These are phyloP conservation scores for Amblyopsis hoosieri DNA, from an alignment of 2,797 vertebrate species.

Conservation along the genomic window DNA sequence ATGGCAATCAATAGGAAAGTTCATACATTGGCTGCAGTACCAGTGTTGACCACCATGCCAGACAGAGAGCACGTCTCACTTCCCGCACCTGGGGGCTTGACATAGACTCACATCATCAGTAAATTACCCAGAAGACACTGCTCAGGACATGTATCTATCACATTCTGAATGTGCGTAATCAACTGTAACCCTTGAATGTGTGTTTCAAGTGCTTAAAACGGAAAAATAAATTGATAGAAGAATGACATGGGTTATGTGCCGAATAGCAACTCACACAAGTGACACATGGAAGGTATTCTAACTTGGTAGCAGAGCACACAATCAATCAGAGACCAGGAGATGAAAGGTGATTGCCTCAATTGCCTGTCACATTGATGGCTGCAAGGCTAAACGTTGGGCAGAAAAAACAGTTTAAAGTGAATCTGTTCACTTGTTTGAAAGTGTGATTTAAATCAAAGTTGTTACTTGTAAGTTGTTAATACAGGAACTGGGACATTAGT, in stretches of 20 bases:
- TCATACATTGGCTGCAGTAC: no score
- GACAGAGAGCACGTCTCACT: no score
- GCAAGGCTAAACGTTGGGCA: conserved; percentile 47
- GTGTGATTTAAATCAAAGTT: conserved; percentile 76
- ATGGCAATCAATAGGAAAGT: no score
- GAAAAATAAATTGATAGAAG: conserved; percentile 4
- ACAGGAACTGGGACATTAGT: conserved; percentile 75
- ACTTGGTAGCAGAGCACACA: conserved; percentile 53
- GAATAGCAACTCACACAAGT: neutral
- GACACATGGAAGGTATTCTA: conserved; percentile 39
- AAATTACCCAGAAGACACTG: no score
- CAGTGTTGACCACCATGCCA: no score
- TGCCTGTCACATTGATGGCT: conserved; percentile 48
- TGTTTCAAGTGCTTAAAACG: neutral
- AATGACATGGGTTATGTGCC: conserved; percentile 16
- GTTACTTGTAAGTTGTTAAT: conserved; percentile 64
- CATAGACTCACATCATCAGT: no score
- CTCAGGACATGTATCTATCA: no score
- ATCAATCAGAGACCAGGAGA: conserved; percentile 66
- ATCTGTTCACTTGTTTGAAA: conserved; percentile 65
- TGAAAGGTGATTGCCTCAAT: conserved; percentile 45
- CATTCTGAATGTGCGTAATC: no score
- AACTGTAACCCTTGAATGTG: no score
- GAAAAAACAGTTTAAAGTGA: conserved; percentile 62
- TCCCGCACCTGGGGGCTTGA: no score